Percentiles rank a stretch among this genome's conserved stretches.
Evolutionary conservation across 2,888 invertebrate species (phyloP).

Genomic region (Lithosia quadra): DNA sequence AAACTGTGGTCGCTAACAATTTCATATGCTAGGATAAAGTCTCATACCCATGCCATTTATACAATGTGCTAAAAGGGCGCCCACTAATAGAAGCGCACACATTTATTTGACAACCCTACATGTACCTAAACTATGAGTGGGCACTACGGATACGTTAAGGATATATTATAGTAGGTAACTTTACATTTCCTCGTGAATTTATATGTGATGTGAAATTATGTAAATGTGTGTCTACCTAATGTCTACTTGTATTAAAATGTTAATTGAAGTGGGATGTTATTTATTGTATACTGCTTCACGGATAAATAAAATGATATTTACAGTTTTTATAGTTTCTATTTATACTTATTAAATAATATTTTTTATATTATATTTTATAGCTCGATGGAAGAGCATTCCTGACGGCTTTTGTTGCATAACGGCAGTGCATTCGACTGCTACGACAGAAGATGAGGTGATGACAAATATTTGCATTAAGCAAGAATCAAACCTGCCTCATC

Average conservation of each 20-base stretch:
- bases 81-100: not conserved
- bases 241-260: constrained; percentile 43
- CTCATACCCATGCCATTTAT: not conserved
- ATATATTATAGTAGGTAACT: too few relatives aligned
- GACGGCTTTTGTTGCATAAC: too few relatives aligned
- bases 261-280: constrained; percentile 46
- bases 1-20: not conserved
- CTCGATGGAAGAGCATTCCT: too few relatives aligned
- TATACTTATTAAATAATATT: not conserved
- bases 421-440: too few relatives aligned
- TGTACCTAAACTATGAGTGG: not conserved
- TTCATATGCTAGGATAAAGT: not conserved
- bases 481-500: too few relatives aligned
- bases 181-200: constrained; percentile 28
- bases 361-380: not conserved
- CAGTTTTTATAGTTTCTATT: constrained; percentile 25
- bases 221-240: constrained; percentile 33
- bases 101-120: not conserved
- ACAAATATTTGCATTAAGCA: too few relatives aligned
- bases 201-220: constrained; percentile 43
- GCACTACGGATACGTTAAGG: too few relatives aligned
- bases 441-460: too few relatives aligned
- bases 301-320: constrained; percentile 50
- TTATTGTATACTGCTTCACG: constrained; percentile 52
- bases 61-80: too few relatives aligned